Percentiles rank a stretch among this genome's conserved stretches.
phyloP scores from a whole-genome alignment of 2,888 invertebrate genomes.

The Sceliomorpha sp. region DNA sequence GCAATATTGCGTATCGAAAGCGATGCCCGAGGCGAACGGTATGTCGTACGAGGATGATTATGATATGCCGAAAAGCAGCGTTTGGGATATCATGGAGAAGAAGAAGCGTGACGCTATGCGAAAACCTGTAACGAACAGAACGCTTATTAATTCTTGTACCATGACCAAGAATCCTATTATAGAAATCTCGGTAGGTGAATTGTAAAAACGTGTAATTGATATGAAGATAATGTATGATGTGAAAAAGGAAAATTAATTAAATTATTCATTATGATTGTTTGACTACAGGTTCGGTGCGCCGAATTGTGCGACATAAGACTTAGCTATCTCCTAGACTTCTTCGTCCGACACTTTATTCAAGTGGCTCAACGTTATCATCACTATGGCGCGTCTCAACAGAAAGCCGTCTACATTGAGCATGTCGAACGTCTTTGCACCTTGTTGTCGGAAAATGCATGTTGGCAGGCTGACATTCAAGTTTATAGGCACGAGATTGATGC shows the following conservation, averaged over 20 bases:
- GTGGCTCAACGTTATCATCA: conserved; percentile 86
- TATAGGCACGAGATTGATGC: conserved; percentile 82
- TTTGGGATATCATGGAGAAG: conserved; percentile 64
- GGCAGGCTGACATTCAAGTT: conserved; percentile 82
- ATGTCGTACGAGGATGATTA: background rate
- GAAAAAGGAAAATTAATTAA: conserved; percentile 4
- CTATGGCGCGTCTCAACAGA: conserved; percentile 84
- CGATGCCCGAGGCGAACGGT: conserved; percentile 15
- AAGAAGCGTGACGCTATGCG: conserved; percentile 43
- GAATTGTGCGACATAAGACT: conserved; percentile 84
- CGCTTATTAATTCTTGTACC: conserved; percentile 65
- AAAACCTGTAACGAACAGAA: conserved; percentile 60
- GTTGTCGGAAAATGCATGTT: conserved; percentile 83
- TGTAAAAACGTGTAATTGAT: background rate
- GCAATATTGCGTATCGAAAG: conserved; percentile 2
- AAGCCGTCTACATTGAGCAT: conserved; percentile 86
- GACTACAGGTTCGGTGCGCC: conserved; percentile 74
- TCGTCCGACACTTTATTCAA: conserved; percentile 86
- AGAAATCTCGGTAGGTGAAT: conserved; percentile 70
- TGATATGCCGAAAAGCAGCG: conserved; percentile 37
- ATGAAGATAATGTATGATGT: conserved; percentile 1
- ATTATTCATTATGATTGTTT: conserved; percentile 12
- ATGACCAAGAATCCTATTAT: conserved; percentile 70
- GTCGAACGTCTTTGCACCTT: conserved; percentile 85
- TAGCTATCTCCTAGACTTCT: conserved; percentile 85